A percentile compares a stretch with the other conserved stretches of the same genome.
Evolutionary conservation across 2,888 invertebrate species (phyloP).

Genomic region (Malacosoma neustria): DNA sequence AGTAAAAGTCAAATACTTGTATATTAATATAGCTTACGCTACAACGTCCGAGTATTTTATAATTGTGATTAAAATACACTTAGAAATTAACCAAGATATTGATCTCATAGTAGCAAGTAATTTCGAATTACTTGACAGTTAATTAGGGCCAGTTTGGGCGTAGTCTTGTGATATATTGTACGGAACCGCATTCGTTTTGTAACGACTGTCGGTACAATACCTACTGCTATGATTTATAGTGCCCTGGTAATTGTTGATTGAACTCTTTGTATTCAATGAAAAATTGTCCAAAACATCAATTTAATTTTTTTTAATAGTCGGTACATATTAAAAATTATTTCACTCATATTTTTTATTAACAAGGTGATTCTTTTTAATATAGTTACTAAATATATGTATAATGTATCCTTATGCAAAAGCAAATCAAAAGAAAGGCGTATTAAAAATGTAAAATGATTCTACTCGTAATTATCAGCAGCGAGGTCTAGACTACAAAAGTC

Average conservation of each 20-base stretch:
- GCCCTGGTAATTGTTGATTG: constrained; percentile 34
- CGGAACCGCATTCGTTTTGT: not conserved
- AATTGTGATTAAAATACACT: constrained; percentile 5
- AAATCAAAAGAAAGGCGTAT: no score
- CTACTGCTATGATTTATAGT: constrained; percentile 58
- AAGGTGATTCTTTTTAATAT: no score
- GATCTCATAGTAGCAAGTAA: constrained; percentile 36
- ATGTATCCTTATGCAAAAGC: no score
- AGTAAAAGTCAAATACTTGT: no score
- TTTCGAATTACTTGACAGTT: constrained; percentile 65
- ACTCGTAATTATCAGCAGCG: no score
- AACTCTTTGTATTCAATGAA: constrained; percentile 61
- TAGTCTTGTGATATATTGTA: constrained; percentile 52
- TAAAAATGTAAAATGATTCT: no score
- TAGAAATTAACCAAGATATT: constrained; percentile 23
- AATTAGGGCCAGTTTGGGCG: constrained; percentile 60
- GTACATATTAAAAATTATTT: no score
- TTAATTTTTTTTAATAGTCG: constrained; percentile 50
- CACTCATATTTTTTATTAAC: no score
- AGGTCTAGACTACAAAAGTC: no score
- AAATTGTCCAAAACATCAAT: constrained; percentile 49
- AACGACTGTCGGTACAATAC: constrained; percentile 38
- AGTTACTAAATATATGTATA: no score
- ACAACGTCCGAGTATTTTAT: no score
- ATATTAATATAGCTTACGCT: no score